Conservation (phyloP, 2,797 vertebrate species). For the Chiroxiphia lanceolata region DNA sequence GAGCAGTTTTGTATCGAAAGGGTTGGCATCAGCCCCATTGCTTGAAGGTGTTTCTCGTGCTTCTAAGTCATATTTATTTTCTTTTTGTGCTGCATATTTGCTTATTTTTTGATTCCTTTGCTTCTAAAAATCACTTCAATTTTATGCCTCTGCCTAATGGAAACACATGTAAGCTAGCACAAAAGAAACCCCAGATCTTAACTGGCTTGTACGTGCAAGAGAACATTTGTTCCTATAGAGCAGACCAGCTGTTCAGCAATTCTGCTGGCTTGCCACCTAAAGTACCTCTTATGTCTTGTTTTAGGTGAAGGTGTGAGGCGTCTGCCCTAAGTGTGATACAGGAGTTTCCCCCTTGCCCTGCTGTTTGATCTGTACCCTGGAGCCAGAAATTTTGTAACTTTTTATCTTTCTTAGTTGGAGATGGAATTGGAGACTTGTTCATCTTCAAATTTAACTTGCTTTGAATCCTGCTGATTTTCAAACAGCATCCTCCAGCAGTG, state of each 20-base stretch:
- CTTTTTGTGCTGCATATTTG: neutral
- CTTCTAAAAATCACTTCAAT: constrained; percentile 37
- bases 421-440: neutral
- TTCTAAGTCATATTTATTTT: constrained; percentile 58
- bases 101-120: constrained; percentile 27
- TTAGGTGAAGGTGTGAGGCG: neutral
- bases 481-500: neutral
- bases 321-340: neutral
- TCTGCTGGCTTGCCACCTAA: neutral
- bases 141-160: neutral
- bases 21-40: constrained; percentile 41
- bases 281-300: neutral
- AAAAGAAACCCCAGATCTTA: neutral
- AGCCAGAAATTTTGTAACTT: neutral
- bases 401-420: neutral
- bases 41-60: constrained; percentile 63
- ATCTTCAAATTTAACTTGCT: neutral
- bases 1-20: constrained; percentile 47
- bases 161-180: neutral
- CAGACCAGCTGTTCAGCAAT: constrained; percentile 22
- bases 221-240: constrained; percentile 1
- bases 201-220: neutral
- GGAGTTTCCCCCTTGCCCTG: neutral
- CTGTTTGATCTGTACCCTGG: neutral
- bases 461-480: constrained; percentile 27